Percentiles rank a stretch among this genome's conserved stretches.
Evolutionary conservation across 2,888 invertebrate genomes (phyloP).

Genomic region (Carcina quercana): DNA sequence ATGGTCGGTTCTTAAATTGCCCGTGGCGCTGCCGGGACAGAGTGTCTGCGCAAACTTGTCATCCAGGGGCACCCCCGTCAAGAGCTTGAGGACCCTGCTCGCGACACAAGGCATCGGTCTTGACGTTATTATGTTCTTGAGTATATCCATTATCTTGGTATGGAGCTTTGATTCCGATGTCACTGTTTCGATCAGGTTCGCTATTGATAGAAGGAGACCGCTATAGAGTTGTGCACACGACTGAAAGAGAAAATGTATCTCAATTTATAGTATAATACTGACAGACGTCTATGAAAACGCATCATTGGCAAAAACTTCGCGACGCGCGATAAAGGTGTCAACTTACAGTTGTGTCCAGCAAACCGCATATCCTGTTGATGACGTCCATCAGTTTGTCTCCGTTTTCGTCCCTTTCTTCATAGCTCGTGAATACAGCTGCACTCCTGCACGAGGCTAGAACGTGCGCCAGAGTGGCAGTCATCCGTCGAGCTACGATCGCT

Average conservation of each 20-base stretch:
- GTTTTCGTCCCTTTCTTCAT: slow-evolving; percentile 14
- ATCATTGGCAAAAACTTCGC: no score
- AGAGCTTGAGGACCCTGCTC: slow-evolving; percentile 25
- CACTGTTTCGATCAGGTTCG: slow-evolving; percentile 18
- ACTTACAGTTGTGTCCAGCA: slow-evolving; percentile 49
- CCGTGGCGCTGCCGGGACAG: slow-evolving; percentile 31
- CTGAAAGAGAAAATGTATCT: slow-evolving; percentile 45
- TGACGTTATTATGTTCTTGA: slow-evolving; percentile 34
- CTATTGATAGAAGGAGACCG: slow-evolving; percentile 38
- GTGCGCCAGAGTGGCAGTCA: slow-evolving; percentile 29
- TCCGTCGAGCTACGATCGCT: slow-evolving; percentile 39
- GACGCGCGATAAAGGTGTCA: slow-evolving; percentile 1
- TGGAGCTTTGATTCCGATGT: slow-evolving; percentile 6
- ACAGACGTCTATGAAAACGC: background rate
- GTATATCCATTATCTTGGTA: slow-evolving; percentile 21
- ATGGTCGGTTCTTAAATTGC: slow-evolving; percentile 50
- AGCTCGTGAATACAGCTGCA: slow-evolving; percentile 21
- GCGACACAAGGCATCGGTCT: slow-evolving; percentile 41
- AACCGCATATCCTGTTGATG: slow-evolving; percentile 35
- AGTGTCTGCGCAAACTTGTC: slow-evolving; percentile 23
- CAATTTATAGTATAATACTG: no score
- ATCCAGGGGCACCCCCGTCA: slow-evolving; percentile 22
- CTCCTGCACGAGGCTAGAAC: slow-evolving; percentile 27
- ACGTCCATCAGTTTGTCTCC: slow-evolving; percentile 17
- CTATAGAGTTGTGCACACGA: slow-evolving; percentile 46